A percentile compares a stretch with the other conserved stretches of the same genome.
phyloP scores from a whole-genome alignment of 2,797 vertebrate species.

The Chromobotia macracanthus region DNA sequence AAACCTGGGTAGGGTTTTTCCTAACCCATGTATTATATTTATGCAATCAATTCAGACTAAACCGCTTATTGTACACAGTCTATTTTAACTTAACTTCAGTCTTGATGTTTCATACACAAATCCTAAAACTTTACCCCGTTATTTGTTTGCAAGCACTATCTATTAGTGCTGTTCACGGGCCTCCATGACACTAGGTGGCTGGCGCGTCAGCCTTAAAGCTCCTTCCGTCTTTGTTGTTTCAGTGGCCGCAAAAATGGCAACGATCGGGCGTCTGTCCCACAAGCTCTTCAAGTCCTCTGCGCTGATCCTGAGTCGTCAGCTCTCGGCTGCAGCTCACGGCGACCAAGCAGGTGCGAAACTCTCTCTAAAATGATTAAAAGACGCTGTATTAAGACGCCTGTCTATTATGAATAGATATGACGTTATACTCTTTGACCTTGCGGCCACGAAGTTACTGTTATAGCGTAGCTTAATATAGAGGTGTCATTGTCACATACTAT shows the following conservation, averaged over 20 bases:
- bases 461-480: neutral
- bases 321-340: slow-evolving; percentile 3
- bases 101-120: no score
- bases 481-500: neutral
- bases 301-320: slow-evolving; percentile 10
- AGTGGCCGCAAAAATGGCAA: slow-evolving; percentile 31
- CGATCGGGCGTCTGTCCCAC: slow-evolving; percentile 19
- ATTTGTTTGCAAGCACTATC: neutral
- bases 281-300: slow-evolving; percentile 7
- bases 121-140: no score
- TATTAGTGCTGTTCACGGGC: neutral
- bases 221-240: neutral
- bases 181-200: slow-evolving; percentile 14
- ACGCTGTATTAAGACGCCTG: neutral
- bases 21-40: no score
- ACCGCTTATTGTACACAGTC: no score
- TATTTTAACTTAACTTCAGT: no score
- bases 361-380: neutral
- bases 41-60: no score
- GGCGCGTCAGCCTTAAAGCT: neutral
- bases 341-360: slow-evolving; percentile 7
- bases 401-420: neutral
- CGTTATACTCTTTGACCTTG: slow-evolving; percentile 35
- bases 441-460: neutral
- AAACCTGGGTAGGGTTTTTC: no score